Evolutionary conservation across 2,797 vertebrate species (phyloP), one percentile per base, ranked within the genome.

Genomic region (Heteromormyrus szaboi): DNA sequence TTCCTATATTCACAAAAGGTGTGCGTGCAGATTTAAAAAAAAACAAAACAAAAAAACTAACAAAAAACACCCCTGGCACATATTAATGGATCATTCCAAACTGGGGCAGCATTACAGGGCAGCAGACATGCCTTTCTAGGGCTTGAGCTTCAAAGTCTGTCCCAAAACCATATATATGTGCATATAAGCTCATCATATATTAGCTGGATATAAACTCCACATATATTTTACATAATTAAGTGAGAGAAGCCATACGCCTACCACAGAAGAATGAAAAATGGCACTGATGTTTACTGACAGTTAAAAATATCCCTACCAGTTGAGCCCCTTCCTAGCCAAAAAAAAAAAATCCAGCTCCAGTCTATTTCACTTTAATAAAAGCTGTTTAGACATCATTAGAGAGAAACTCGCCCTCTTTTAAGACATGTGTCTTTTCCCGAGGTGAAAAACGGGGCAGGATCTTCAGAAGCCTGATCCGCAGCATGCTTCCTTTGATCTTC

Each of bases 401-500:
- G 50, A 53, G n/a, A 53, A 72, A 76, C 25, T 41, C 12, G 1
- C 0, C 84, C 50, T 56, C 17, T 1, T 53, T 54, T 81, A 12
- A 53, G 22, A 53, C 6, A 19, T 2, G 51, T 85, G 3, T 54
- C 48, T 53, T 85, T 29, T 54, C 3, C 48, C 0, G 48, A 86
- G 62, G 59, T 65, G 29, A 48, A 62, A 91, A 90, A 59, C 91
- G 84, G 92, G 90, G 50, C 92, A 90, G 91, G 90, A 91, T 90
- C 90, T 91, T 90, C 88, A 87, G 90, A 89, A 85, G 88, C 62
- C 37, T 33, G 22, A 25, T 14, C 29, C 5, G 50, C 50, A 33
- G n/a, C 48, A 2, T 22, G 68, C 19, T 17, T 53, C 50, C 12
- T 85, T 85, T 50, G 84, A 81, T 81, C 76, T 44, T 41, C 76